Evolutionary conservation across 2,113 vertebrate genomes (phyloP), one percentile per base, ranked within the genome.

Genomic region (Chaetodon auriga): DNA sequence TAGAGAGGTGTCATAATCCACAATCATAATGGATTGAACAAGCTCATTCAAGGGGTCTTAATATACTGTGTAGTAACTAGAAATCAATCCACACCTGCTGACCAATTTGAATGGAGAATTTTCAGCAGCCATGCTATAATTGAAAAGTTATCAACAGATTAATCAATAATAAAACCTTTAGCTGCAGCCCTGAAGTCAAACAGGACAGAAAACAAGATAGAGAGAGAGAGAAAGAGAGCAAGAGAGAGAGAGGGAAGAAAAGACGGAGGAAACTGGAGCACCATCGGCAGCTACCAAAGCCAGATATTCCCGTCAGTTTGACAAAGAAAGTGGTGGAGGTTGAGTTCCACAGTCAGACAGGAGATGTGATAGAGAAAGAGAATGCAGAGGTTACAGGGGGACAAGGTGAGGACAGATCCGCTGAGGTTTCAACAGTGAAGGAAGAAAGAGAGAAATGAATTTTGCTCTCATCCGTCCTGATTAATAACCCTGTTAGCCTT

Each of bases 401-500:
- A 82, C 68, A 45, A 51, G 38, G 81, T 75, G 83, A 84, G 61
- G 75, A 68, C 75, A 72, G 48, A 62, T 62, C 72, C 19, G 9
- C 57, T 66, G 73, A 72, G 53, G 65, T 68, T 81, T 65, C 70
- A 72, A 11, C 41, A 23, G 38, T 36, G 61, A 79, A 55, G 57
- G 15, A 81, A 78, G 53, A 65, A 69, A 70, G 43, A 74, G 62
- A 81, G 58, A 77, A 76, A 80, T 48, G 1, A 45, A 74, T 77
- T 76, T 21, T 54, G 35, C 45, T 68, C 78, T 71, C 15, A 3
- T 86, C 57, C 51, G 7, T 72, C 68, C 57, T 84, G 58, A 80
- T 87, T 81, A 86, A 90, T 83, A 77, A 82, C 64, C 83, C 62
- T 35, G 57, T 84, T 84, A 61, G 66, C 55, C 61, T 55, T 68